A percentile compares a stretch with the other conserved stretches of the same genome.
phyloP scores from a whole-genome alignment of 2,113 vertebrate species.

The Hemiprocne comata region DNA sequence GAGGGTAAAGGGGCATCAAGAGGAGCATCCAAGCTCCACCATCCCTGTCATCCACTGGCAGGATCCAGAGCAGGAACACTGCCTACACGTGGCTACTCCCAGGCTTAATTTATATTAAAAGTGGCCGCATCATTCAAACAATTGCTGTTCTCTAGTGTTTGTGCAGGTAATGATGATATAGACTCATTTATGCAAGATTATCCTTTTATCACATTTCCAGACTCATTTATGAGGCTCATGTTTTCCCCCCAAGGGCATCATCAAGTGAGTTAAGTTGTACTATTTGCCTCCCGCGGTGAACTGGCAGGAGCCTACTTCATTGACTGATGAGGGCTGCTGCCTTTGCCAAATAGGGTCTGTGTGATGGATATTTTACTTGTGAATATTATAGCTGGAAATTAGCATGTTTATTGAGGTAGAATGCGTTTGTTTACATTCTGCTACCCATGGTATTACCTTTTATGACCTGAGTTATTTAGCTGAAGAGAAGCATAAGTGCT shows the following conservation, averaged over 20 bases:
- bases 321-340: constrained; percentile 87
- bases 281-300: constrained; percentile 85
- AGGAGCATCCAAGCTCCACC: background rate
- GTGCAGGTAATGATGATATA: constrained; percentile 80
- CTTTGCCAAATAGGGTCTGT: constrained; percentile 84
- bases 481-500: constrained; percentile 73
- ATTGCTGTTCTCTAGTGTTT: constrained; percentile 34
- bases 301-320: constrained; percentile 82
- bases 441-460: constrained; percentile 86
- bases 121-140: constrained; percentile 33
- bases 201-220: constrained; percentile 87
- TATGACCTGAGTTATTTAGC: constrained; percentile 82
- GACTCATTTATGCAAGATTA: constrained; percentile 87
- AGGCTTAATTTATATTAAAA: constrained; percentile 27
- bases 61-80: rapidly evolving
- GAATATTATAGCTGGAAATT: constrained; percentile 88
- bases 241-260: constrained; percentile 82
- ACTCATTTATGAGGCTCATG: constrained; percentile 83
- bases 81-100: background rate
- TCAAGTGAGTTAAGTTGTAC: constrained; percentile 86
- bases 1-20: too few relatives aligned
- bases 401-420: constrained; percentile 91
- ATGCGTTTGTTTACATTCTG: constrained; percentile 89
- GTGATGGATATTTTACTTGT: constrained; percentile 86
- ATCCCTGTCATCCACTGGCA: background rate